Base-by-base conservation (phyloP, 2,797 vertebrate species). In the Enteromius viviparus region DNA sequence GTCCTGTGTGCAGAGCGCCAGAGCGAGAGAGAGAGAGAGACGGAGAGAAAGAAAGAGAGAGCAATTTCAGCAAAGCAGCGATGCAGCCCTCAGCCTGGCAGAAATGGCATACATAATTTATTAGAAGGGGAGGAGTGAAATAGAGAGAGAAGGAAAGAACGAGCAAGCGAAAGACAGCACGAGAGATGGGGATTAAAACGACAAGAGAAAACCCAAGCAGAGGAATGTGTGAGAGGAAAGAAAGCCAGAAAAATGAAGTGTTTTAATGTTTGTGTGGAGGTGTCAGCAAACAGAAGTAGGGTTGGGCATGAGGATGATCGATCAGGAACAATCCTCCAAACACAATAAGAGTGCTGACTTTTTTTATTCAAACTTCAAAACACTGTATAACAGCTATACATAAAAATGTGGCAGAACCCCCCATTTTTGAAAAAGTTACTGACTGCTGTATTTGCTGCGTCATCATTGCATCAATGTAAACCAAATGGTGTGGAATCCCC, bases 61-160 rank as follows among this genome's bases (percentile, higher is more conserved):
- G 88, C 88, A 92, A 94, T 92, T 91, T 90, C 93, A 97, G 92
- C 90, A 95, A 94, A 92, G 96, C 95, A 96, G 95, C 93, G 94
- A 94, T 93, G 93, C 93, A 94, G 93, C 92, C 89, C 91, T 93
- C 92, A 88, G 90, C 89, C 91, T 93, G 95, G 94, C 94, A 93
- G 89, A 93, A 91, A 92, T 92, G 89, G 93, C 92, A 95, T 94
- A 90, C 92, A 94, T 95, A 94, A 96, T 93, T 95, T 95, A 95
- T 95, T 84, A 92, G 89, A 65, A 84, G 78, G 90, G 92, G 92
- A 86, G 92, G 87, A 85, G 94, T 94, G 93, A 93, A 89, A 91
- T 88, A 91, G 92, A 91, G 92, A 92, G 89, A 90, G 29, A 55
- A 60, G 21, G 40, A 55, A 68, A 32, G 9, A 53, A 40, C 19